Evolutionary conservation across 2,888 invertebrate genomes (phyloP).

Genomic region (Cantharis lateralis): DNA sequence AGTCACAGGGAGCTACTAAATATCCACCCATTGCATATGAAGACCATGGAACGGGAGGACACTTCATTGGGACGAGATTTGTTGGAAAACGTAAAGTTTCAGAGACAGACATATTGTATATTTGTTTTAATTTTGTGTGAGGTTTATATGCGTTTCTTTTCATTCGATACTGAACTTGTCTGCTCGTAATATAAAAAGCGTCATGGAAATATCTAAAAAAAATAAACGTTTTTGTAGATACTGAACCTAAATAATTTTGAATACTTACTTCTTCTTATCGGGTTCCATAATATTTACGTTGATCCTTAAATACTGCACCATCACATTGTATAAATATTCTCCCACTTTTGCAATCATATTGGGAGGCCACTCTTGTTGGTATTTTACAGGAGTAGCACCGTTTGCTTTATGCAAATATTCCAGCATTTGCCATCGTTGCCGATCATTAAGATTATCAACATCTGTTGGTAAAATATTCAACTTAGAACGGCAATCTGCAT

Average conservation of each 20-base stretch:
- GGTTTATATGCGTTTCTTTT: slow-evolving; percentile 79
- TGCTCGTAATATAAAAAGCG: not conserved
- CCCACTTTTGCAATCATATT: slow-evolving; percentile 71
- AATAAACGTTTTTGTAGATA: not conserved
- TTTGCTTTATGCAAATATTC: slow-evolving; percentile 55
- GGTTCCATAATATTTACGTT: slow-evolving; percentile 71
- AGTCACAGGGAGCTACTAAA: slow-evolving; percentile 68
- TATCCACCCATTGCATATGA: slow-evolving; percentile 74
- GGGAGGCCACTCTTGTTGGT: slow-evolving; percentile 68
- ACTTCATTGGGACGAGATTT: slow-evolving; percentile 73
- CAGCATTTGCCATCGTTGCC: slow-evolving; percentile 76
- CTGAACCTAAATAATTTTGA: not conserved
- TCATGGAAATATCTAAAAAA: not conserved
- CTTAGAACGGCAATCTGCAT: slow-evolving; percentile 38
- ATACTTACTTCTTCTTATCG: slow-evolving; percentile 57
- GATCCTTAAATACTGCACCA: slow-evolving; percentile 83
- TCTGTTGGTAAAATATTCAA: slow-evolving; percentile 43
- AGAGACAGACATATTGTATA: slow-evolving; percentile 71
- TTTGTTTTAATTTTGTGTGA: slow-evolving; percentile 74
- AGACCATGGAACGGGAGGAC: slow-evolving; percentile 88
- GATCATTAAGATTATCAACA: slow-evolving; percentile 57
- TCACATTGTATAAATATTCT: slow-evolving; percentile 83
- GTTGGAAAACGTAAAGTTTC: slow-evolving; percentile 75
- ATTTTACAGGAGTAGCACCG: slow-evolving; percentile 48
- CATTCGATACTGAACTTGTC: not conserved